Evolutionary conservation across 2,797 vertebrate species (phyloP), one percentile per base, ranked within the genome.

Genomic region (Rhadinocentrus ornatus): DNA sequence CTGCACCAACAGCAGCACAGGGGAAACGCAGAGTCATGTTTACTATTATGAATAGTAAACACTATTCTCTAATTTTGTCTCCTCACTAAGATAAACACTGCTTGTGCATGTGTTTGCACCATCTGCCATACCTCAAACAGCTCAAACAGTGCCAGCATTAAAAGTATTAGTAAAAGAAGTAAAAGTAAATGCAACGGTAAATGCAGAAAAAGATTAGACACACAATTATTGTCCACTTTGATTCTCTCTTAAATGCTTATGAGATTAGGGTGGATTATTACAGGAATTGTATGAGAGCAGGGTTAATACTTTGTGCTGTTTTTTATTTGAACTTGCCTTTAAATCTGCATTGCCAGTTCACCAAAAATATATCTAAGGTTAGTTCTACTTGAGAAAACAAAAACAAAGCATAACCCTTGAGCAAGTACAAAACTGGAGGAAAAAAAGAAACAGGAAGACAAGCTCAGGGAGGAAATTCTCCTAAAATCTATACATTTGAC

Each of bases 81-180:
- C 77, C 32, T 63, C 53, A 2, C 55, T 41, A 54, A 48, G 76
- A 86, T 71, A 85, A 86, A 78, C 71, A 37, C 1, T 27, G 63
- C 71, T 62, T 79, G 58, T 69, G n/a, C 41, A 44, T 34, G 63
- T 62, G 66, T 66, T 53, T 66, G 50, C 52, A 35, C 58, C 69
- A 66, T 65, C 70, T 74, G 79, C 59, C 26, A 71, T 41, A 41
- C 27, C 64, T 83, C 73, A 70, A 56, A 73, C 48, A 6, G 56
- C 70, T 62, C 41, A 18, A 6, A 31, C 48, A 34, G 69, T 64
- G 50, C 39, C 32, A 63, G 26, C 27, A 15, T 41, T 10, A 41
- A 72, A 27, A 62, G 5, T 4, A 52, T n/a, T 10, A 3, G 52
- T 34, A 20, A 46, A 46, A 46, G 41, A 1, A 44, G 15, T 20